These are phyloP conservation scores for Platycnemis pennipes DNA, from an alignment of 2,888 invertebrate species.

Conservation along the genomic window DNA sequence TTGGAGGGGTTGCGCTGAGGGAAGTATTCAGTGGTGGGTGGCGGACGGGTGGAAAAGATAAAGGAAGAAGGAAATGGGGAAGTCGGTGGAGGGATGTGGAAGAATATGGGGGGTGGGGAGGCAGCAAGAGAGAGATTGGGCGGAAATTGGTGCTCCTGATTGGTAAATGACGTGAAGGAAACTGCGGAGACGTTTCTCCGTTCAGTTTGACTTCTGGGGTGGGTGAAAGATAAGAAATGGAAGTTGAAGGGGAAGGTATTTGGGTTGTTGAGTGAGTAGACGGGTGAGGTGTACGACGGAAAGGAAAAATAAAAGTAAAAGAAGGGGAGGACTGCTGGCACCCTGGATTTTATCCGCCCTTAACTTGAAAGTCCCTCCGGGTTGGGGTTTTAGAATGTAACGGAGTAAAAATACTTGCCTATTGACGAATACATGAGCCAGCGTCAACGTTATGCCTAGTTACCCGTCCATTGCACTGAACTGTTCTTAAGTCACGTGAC, in stretches of 20 bases:
- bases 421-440: no score
- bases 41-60: neutral
- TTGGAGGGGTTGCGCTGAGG: neutral
- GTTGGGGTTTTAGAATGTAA: no score
- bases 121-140: neutral
- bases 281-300: neutral
- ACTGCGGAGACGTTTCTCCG: conserved; percentile 14
- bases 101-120: neutral
- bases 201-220: conserved; percentile 35
- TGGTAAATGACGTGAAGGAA: conserved; percentile 39
- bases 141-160: conserved; percentile 29
- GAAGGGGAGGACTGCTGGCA: neutral
- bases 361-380: no score
- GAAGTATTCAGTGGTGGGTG: neutral
- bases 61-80: neutral
- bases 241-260: neutral
- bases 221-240: neutral
- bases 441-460: no score
- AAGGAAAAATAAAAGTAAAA: neutral
- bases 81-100: neutral
- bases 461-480: no score
- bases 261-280: neutral
- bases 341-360: neutral
- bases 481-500: no score
- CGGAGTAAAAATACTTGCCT: no score